Base-by-base conservation (phyloP, 2,113 vertebrate species). In the Mirounga angustirostris region DNA sequence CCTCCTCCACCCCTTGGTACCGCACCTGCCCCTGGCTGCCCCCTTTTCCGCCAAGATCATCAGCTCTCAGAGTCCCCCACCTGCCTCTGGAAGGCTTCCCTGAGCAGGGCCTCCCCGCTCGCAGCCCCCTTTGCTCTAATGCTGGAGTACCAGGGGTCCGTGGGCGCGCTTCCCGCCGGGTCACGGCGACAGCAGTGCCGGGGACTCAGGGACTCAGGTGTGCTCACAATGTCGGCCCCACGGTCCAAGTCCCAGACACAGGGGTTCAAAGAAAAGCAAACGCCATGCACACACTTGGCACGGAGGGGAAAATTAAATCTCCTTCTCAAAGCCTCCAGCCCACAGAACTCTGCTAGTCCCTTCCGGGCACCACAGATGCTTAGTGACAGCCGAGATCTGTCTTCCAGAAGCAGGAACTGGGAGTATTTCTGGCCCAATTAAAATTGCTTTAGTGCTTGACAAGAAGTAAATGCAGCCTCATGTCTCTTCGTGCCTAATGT, bases 361-460 rank as follows among this genome's bases (percentile, higher is more conserved):
- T 98, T 96, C 97, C 82, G 85, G 97, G 71, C 30, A 80, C 89
- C 91, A 96, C 97, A 98, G 97, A 98, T 97, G 97, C 97, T 97
- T 56, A 18, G 91, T 40, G 91, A 97, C 95, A 97, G 97, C 93
- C 33, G 65, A 97, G 94, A 73, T 94, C 84, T 82, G 80, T 97
- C 94, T 98, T 95, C 54, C 54, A 97, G 95, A 97, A 97, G 95
- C 65, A 97, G 79, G 78, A 97, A 97, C 94, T 40, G 52, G 88
- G 91, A 95, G 58, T 97, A 97, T 98, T 98, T 98, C 97, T 97
- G 95, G 94, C 85, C 94, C 97, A 98, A 97, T 98, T 98, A 98
- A 97, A 43, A 43, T 43, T 43, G 95, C 91, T 96, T 93, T n/a
- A 18, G 63, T 81, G 94, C 91, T 92, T 94, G 92, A 96, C 95